Evolutionary conservation across 2,888 invertebrate genomes (phyloP).

Genomic region (Drosophila koepferae): DNA sequence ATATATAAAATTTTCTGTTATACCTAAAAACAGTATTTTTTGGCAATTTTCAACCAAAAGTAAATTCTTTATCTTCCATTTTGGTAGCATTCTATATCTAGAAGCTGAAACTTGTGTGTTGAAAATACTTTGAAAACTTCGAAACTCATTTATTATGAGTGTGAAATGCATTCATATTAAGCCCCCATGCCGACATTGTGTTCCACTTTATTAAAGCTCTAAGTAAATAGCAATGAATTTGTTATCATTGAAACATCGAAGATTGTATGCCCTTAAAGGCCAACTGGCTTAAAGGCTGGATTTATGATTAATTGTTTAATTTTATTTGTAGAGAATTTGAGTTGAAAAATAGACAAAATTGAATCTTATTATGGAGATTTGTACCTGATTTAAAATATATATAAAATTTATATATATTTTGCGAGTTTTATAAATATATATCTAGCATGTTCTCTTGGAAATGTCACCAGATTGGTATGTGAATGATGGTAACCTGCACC

Average conservation of each 20-base stretch:
- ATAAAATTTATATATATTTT: no score
- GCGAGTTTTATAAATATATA: no score
- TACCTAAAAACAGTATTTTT: no score
- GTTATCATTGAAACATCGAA: conserved; percentile 1
- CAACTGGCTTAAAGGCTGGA: neutral
- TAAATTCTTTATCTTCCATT: neutral
- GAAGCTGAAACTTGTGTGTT: neutral
- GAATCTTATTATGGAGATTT: no score
- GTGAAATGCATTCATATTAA: conserved; percentile 10
- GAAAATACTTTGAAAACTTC: neutral
- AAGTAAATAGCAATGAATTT: neutral
- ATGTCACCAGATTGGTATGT: neutral
- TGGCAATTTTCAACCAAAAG: neutral
- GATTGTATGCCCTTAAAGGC: conserved; percentile 8
- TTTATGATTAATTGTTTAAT: neutral
- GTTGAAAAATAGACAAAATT: neutral
- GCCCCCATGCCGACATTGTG: conserved; percentile 1
- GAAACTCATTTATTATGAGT: neutral
- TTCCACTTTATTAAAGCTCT: conserved; percentile 15
- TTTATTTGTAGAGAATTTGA: neutral
- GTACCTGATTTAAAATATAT: no score
- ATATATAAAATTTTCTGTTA: no score
- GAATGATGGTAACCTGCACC: no score
- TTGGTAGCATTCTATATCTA: neutral
- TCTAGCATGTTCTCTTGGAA: no score